Percentiles rank a stretch among this genome's conserved stretches.
These are phyloP conservation scores for Echinops telfairi DNA, from an alignment of 2,113 vertebrate species.

Conservation along the genomic window DNA sequence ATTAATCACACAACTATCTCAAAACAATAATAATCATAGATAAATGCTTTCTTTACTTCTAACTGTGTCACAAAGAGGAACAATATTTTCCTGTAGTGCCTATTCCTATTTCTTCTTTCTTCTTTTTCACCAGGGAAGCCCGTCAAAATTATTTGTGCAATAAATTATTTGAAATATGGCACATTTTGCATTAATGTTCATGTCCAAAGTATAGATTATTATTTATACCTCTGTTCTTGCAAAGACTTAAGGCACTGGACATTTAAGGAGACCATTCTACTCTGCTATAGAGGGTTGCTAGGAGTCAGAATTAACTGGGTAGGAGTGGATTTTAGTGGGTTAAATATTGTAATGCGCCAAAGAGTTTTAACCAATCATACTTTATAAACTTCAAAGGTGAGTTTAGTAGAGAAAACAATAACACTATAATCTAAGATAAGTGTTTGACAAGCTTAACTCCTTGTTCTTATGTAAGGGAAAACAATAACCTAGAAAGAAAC, in stretches of 20 bases:
- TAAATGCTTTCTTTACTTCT: not conserved
- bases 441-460: not conserved
- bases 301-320: too few relatives aligned
- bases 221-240: not conserved
- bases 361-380: not conserved
- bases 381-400: not conserved
- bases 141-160: not conserved
- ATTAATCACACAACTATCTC: not conserved
- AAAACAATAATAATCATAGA: not conserved
- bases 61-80: not conserved
- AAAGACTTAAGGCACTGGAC: too few relatives aligned
- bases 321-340: too few relatives aligned
- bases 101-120: not conserved
- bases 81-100: not conserved
- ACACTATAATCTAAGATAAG: not conserved
- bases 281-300: too few relatives aligned
- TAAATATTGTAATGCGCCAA: not conserved
- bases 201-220: not conserved
- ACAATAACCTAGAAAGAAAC: conserved; percentile 15
- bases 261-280: too few relatives aligned
- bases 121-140: not conserved
- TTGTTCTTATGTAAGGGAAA: conserved; percentile 20
- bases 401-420: not conserved
- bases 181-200: not conserved
- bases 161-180: not conserved